Evolutionary conservation across 2,797 vertebrate species (phyloP).

Genomic region (Rallus crepitans): DNA sequence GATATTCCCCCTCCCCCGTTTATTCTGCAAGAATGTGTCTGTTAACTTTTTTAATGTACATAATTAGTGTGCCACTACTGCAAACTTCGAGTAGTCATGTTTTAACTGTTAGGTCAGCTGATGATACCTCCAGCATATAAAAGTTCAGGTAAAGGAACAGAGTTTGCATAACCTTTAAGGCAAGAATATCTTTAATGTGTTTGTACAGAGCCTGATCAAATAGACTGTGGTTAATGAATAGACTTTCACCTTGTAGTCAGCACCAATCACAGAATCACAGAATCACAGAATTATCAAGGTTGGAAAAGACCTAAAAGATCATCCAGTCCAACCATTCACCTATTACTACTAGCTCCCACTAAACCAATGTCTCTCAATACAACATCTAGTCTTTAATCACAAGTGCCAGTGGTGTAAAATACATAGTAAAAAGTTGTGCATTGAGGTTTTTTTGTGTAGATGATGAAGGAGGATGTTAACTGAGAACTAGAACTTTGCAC

Average conservation of each 20-base stretch:
- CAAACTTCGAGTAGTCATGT: not conserved
- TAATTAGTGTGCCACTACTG: not conserved
- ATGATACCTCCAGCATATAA: not conserved
- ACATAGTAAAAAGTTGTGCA: not conserved
- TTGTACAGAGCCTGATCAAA: not conserved
- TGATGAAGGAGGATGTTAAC: not conserved
- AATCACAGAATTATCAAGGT: too few species aligned
- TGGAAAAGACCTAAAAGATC: too few species aligned
- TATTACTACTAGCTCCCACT: too few species aligned
- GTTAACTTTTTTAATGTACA: not conserved
- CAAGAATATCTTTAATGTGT: not conserved
- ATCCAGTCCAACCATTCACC: too few species aligned
- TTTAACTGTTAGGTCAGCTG: not conserved
- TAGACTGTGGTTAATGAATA: not conserved
- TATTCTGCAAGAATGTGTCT: not conserved
- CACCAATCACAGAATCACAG: too few species aligned
- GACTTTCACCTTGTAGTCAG: not conserved
- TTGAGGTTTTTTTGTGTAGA: not conserved
- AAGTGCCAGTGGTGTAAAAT: not conserved
- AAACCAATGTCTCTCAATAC: too few species aligned
- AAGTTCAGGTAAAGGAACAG: not conserved
- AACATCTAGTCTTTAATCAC: too few species aligned
- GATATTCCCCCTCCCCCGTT: not conserved
- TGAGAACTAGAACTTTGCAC: not conserved
- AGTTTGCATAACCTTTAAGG: not conserved